phyloP scores from a whole-genome alignment of 2,888 invertebrate species.

The Melieria crassipennis region DNA sequence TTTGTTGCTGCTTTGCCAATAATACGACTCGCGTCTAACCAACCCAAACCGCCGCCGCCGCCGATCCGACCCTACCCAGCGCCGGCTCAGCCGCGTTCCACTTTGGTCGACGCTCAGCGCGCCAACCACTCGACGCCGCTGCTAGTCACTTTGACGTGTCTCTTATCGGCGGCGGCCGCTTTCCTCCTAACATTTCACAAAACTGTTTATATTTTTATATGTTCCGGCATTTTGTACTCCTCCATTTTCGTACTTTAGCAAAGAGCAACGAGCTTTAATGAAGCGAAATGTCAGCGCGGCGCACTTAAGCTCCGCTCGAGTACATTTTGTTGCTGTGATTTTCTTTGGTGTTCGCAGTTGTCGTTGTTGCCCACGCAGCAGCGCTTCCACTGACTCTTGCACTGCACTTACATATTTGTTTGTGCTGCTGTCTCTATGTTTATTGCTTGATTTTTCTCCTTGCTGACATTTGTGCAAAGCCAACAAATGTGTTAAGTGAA shows the following conservation, averaged over 20 bases:
- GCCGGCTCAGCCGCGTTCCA: not conserved
- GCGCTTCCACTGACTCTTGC: not conserved
- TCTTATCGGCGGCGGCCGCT: too few species aligned
- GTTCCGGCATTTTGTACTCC: not conserved
- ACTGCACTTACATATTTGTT: not conserved
- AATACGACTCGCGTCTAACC: too few species aligned
- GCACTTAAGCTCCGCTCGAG: not conserved
- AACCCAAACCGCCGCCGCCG: too few species aligned
- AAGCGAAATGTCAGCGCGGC: constrained; percentile 9
- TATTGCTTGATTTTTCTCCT: constrained; percentile 5
- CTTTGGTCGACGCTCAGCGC: not conserved
- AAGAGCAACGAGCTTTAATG: not conserved
- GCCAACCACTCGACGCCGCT: too few species aligned
- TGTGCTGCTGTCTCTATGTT: not conserved
- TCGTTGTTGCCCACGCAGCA: not conserved
- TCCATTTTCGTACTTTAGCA: not conserved
- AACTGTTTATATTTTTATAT: not conserved
- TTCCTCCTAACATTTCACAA: too few species aligned
- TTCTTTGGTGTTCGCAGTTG: not conserved
- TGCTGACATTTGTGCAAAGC: constrained; percentile 15
- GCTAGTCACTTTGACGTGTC: too few species aligned
- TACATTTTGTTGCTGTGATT: not conserved
- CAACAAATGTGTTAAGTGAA: constrained; percentile 22
- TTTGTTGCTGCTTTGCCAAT: too few species aligned
- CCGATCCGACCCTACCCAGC: too few species aligned